phyloP scores from a whole-genome alignment of 2,797 vertebrate species.

The Acanthurus leucopareius region DNA sequence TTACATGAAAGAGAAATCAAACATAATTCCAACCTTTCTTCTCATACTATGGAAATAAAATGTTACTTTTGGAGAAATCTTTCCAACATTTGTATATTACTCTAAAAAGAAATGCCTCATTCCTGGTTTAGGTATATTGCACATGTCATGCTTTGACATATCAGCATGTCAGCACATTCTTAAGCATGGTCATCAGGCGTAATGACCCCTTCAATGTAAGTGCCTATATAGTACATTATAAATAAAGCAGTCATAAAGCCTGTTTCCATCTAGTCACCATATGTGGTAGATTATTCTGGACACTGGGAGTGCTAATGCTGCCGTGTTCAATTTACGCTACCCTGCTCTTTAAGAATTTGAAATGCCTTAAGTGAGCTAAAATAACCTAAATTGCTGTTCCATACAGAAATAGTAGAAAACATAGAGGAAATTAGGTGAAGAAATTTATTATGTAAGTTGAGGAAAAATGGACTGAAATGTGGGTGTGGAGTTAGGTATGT shows the following conservation, averaged over 20 bases:
- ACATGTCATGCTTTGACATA: slow-evolving; percentile 25
- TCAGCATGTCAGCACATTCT: slow-evolving; percentile 48
- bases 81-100: slow-evolving; percentile 6
- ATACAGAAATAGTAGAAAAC: too few species aligned
- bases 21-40: slow-evolving; percentile 12
- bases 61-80: neutral
- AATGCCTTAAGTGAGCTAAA: too few species aligned
- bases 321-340: slow-evolving; percentile 12
- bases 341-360: too few species aligned
- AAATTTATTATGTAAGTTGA: too few species aligned
- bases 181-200: slow-evolving; percentile 22
- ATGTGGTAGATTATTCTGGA: slow-evolving; percentile 2
- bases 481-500: too few species aligned
- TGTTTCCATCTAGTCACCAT: neutral
- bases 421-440: too few species aligned
- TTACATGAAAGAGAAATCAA: slow-evolving; percentile 36
- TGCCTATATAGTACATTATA: slow-evolving; percentile 43
- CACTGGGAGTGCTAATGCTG: slow-evolving; percentile 30
- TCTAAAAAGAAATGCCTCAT: slow-evolving; percentile 40
- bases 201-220: slow-evolving; percentile 31
- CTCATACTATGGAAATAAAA: slow-evolving; percentile 3
- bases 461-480: too few species aligned
- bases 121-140: slow-evolving; percentile 13
- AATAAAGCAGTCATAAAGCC: slow-evolving; percentile 24
- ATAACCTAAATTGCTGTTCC: too few species aligned